Base-by-base conservation (phyloP, 1,140 invertebrate genomes). In the Drosophila burlai region DNA sequence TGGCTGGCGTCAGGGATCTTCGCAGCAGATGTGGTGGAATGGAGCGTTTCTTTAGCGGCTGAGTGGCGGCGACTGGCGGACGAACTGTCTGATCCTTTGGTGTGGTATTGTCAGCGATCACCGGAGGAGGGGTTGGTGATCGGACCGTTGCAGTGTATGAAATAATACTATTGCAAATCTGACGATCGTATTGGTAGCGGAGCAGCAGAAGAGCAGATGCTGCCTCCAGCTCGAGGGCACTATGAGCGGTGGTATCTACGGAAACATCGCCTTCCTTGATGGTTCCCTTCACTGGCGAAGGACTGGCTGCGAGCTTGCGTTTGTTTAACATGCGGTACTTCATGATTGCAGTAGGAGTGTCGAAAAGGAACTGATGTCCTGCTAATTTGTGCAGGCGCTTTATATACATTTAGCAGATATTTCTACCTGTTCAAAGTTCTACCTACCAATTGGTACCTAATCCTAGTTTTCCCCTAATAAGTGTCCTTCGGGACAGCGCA, bases 131-230 rank as follows among this genome's bases (percentile, higher is more conserved):
- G 16, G 61, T 77, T 6, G 61, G 67, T 0, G 80, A 60, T 1
- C 64, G 16, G 7, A 47, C 24, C 5, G 36, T 43, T 29, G n/a
- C 13, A 9, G 73, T 40, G 29, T 67, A 52, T 36, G 63, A 36
- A 21, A 49, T 26, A 13, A 62, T 61, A 40, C 40, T 60, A 16
- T 29, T 52, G 67, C 40, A 54, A 21, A 31, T 57, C 42, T 64
- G 57, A 10, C 69, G 59, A 18, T 81, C 65, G n/a, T 80, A 77
- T 31, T 89, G 82, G 58, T 90, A 86, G 57, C 90, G 89, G 9
- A 91, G 59, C 77, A 90, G 61, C 3, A 91, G 47, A 21, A 91
- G 50, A 1, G 84, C 90, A 0, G 80, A 50, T 3, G 89, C 89
- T 0, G 90, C 89, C 47, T 84, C 90, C n/a, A 91, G 10, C n/a